Evolutionary conservation across 2,888 invertebrate genomes (phyloP).

Genomic region (Metacarcinus magister): DNA sequence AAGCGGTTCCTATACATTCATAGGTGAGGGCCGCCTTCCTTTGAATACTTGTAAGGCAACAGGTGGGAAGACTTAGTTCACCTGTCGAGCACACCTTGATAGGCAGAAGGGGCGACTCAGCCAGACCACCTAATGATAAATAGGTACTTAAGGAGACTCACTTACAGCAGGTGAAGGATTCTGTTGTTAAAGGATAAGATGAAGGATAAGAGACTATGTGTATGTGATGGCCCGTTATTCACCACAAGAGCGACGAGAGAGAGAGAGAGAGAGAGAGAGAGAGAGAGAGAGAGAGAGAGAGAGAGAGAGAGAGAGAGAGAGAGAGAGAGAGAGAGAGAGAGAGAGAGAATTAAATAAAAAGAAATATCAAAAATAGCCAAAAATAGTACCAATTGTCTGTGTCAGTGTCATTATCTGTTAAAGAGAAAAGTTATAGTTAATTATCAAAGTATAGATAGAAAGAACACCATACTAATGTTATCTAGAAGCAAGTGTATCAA

Average conservation of each 20-base stretch:
- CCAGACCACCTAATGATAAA: not conserved
- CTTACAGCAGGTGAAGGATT: conserved; percentile 26
- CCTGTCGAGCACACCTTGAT: not conserved
- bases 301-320: conserved; percentile 53
- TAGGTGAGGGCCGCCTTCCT: not conserved
- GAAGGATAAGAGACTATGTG: not conserved
- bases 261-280: conserved; percentile 58
- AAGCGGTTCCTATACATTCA: not conserved
- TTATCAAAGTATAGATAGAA: not conserved
- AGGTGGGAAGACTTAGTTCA: not conserved
- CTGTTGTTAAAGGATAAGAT: not conserved
- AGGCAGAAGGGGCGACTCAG: not conserved
- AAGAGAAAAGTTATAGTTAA: no score
- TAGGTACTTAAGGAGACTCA: not conserved
- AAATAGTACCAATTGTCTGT: no score
- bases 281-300: conserved; percentile 45
- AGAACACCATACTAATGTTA: not conserved
- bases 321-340: not conserved
- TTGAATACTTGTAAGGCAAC: not conserved
- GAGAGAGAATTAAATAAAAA: not conserved
- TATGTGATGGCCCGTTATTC: not conserved
- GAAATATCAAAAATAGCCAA: not conserved
- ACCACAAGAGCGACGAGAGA: not conserved
- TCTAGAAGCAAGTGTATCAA: no score
- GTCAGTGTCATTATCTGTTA: not conserved